Conservation (phyloP, 1,140 invertebrate genomes). For the Aethina tumida region DNA sequence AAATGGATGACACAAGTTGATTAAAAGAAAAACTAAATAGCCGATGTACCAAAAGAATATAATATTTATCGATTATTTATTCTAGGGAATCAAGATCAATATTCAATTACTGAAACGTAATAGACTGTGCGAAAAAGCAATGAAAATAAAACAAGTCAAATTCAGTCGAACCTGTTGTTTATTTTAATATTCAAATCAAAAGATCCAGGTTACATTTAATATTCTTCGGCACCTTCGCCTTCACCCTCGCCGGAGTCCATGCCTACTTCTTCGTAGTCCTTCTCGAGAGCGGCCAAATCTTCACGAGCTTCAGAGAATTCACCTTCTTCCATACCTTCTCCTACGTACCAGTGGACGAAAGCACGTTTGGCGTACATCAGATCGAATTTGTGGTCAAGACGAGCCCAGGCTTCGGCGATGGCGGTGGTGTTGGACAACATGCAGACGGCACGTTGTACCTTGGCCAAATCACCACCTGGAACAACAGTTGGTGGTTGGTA, state of each 20-base stretch:
- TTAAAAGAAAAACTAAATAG: conserved; percentile 3
- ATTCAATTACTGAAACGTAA: conserved; percentile 2
- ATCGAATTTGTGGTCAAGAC: conserved; percentile 73
- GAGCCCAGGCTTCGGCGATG: conserved; percentile 57
- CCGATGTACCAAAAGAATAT: not conserved
- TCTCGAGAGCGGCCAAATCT: conserved; percentile 70
- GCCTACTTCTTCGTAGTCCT: conserved; percentile 57
- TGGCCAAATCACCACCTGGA: conserved; percentile 58
- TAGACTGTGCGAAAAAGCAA: conserved; percentile 3
- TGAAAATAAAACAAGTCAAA: conserved; percentile 7
- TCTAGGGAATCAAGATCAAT: not conserved
- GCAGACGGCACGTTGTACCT: conserved; percentile 55
- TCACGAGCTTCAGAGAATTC: conserved; percentile 80
- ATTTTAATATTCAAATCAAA: conserved; percentile 7
- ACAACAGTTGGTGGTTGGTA: conserved; percentile 64
- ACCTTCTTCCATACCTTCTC: conserved; percentile 70
- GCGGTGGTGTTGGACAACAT: conserved; percentile 59
- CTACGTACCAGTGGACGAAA: conserved; percentile 68
- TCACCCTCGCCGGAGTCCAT: conserved; percentile 30
- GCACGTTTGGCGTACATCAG: conserved; percentile 70
- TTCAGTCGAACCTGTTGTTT: not conserved
- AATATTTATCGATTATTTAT: conserved; percentile 5
- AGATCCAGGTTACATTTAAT: conserved; percentile 14
- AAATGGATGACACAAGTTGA: no score
- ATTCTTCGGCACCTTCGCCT: conserved; percentile 32